Conservation (phyloP, 2,888 invertebrate species). For the Nesidiocoris tenuis region DNA sequence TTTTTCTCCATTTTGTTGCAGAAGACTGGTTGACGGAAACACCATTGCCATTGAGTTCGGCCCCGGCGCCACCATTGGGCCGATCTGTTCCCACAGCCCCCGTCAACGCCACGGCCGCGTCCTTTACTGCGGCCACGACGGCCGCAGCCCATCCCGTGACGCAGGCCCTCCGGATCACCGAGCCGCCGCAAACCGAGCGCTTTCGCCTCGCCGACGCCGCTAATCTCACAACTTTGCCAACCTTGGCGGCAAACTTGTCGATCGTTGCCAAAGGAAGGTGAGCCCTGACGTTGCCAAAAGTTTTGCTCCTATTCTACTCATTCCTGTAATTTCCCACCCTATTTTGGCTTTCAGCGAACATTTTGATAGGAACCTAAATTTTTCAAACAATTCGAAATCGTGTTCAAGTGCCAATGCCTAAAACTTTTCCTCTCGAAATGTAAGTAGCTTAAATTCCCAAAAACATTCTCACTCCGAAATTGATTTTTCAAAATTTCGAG, state of each 20-base stretch:
- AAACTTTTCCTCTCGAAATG: too few relatives aligned
- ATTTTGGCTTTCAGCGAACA: too few relatives aligned
- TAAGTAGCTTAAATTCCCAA: too few relatives aligned
- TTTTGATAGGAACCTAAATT: too few relatives aligned
- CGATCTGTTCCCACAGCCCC: slow-evolving; percentile 39
- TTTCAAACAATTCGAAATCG: too few relatives aligned
- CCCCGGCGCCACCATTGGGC: slow-evolving; percentile 46
- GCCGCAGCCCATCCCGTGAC: not conserved
- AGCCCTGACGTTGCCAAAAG: not conserved
- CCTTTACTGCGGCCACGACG: not conserved
- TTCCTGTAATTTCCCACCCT: too few relatives aligned
- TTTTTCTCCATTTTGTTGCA: too few relatives aligned
- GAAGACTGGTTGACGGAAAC: slow-evolving; percentile 46
- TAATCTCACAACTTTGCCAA: slow-evolving; percentile 29
- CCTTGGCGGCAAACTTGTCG: not conserved
- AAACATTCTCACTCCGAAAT: too few relatives aligned
- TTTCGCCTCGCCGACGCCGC: not conserved
- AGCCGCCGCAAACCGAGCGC: not conserved
- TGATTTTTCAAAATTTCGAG: too few relatives aligned
- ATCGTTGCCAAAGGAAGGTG: not conserved
- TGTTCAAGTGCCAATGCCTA: too few relatives aligned
- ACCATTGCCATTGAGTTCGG: slow-evolving; percentile 45
- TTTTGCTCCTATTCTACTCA: too few relatives aligned
- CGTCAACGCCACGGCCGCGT: slow-evolving; percentile 20
- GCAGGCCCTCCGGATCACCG: too few relatives aligned